Evolutionary conservation across 2,113 vertebrate genomes (phyloP), one percentile per base, ranked within the genome.

Genomic region (Dasyprocta punctata): DNA sequence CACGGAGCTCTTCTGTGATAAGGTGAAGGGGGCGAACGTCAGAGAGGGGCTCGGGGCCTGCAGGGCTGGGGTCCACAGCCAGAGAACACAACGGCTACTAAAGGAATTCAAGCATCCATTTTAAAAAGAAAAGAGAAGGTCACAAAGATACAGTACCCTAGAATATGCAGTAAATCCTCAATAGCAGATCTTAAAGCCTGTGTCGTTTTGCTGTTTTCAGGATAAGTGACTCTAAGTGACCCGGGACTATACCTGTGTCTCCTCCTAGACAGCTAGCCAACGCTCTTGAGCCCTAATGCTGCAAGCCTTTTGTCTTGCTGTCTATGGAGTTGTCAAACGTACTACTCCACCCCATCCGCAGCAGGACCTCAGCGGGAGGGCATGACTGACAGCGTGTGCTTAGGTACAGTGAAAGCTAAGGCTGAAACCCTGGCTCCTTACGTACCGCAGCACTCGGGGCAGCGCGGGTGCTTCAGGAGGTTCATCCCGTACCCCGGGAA

Each of bases 401-500:
- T 56, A 77, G 58, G 80, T 24, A 49, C 36, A 16, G 30, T 4
- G 19, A 44, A 38, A 58, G 19, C 12, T 38, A 86, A 24, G 22
- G 67, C 63, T 26, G 4, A 86, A 47, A 5, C 77, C 71, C 56
- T 8, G 85, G 22, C 80, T 90, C 94, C 24, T 33, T 41, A 96
- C 98, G 61, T 98, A 98, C 98, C 98, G 84, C 98, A 98, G 96
- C 97, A 98, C 24, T 98, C 91, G 26, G 98, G 97, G 47, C 98
- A 98, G 24, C 81, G 89, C 44, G 98, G 97, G 85, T 98, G 97
- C 89, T 90, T 87, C 47, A 94, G 7, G 73, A 22, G 1, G 90
- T 98, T 98, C 1, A 98, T 98, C 92, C 98, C 98, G 67, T 98
- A 98, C 3, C 98, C 97, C 11, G 98, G 98, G 56, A 17, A 95